phyloP scores from a whole-genome alignment of 2,113 vertebrate species.

The Antigone vipio region DNA sequence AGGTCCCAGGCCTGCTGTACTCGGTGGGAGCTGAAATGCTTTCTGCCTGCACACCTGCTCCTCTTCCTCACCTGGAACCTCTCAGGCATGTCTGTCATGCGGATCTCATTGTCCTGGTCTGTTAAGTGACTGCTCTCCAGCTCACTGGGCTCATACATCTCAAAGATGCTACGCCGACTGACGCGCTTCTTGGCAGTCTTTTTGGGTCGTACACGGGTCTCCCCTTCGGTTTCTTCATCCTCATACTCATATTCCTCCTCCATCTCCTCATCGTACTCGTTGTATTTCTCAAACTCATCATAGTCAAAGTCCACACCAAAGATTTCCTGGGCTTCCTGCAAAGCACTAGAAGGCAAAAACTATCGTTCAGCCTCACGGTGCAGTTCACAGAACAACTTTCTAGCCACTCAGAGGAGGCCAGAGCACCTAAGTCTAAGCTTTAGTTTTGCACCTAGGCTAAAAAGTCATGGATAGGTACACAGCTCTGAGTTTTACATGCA shows the following conservation, averaged over 20 bases:
- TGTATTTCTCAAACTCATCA: conserved; percentile 91
- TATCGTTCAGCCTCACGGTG: background rate
- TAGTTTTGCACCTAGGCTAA: background rate
- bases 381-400: background rate
- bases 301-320: conserved; percentile 98
- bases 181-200: conserved; percentile 92
- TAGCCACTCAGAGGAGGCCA: background rate
- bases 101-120: conserved; percentile 98
- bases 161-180: conserved; percentile 95
- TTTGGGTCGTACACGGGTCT: conserved; percentile 91
- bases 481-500: background rate
- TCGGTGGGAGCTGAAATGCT: background rate
- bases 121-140: conserved; percentile 98
- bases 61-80: conserved; percentile 89
- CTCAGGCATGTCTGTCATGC: conserved; percentile 95
- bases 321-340: conserved; percentile 98
- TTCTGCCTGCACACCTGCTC: background rate
- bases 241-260: conserved; percentile 95
- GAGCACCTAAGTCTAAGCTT: background rate
- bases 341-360: conserved; percentile 78
- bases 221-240: conserved; percentile 92
- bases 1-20: background rate
- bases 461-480: background rate
- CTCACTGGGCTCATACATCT: conserved; percentile 97
- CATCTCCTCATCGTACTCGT: conserved; percentile 83